Conservation (phyloP, 2,797 vertebrate species). For the Siniperca scherzeri region DNA sequence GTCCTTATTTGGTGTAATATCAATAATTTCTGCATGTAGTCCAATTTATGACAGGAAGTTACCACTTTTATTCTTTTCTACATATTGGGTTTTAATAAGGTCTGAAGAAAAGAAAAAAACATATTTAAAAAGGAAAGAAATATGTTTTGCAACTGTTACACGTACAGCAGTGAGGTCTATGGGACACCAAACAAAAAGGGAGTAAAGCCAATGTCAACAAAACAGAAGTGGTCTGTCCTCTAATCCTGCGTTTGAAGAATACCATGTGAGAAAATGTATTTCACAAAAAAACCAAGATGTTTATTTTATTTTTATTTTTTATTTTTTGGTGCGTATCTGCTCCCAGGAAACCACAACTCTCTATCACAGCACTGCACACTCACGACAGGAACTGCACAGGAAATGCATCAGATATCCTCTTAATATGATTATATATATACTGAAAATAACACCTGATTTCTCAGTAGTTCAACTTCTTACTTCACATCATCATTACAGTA, state of each 20-base stretch:
- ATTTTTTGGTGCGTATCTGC: not conserved
- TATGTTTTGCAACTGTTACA: not conserved
- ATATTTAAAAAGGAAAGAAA: not conserved
- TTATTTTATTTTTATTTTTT: too few relatives aligned
- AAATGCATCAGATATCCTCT: not conserved
- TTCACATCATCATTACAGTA: rapidly evolving
- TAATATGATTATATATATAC: not conserved
- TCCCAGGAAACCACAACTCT: conserved; percentile 46
- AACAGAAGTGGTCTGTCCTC: not conserved
- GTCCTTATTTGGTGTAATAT: not conserved
- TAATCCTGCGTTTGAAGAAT: conserved; percentile 10
- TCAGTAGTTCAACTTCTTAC: not conserved
- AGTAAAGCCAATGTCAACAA: not conserved
- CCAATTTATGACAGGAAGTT: not conserved
- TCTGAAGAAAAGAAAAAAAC: not conserved
- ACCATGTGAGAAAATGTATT: conserved; percentile 5
- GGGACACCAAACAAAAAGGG: not conserved
- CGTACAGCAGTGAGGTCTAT: not conserved
- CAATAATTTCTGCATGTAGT: not conserved
- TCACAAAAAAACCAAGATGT: not conserved
- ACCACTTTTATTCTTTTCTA: not conserved
- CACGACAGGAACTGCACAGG: conserved; percentile 46
- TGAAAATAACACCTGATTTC: not conserved
- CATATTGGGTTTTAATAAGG: not conserved
- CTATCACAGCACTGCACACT: not conserved